Conservation (phyloP, 2,113 vertebrate species). For the Quiscalus mexicanus region DNA sequence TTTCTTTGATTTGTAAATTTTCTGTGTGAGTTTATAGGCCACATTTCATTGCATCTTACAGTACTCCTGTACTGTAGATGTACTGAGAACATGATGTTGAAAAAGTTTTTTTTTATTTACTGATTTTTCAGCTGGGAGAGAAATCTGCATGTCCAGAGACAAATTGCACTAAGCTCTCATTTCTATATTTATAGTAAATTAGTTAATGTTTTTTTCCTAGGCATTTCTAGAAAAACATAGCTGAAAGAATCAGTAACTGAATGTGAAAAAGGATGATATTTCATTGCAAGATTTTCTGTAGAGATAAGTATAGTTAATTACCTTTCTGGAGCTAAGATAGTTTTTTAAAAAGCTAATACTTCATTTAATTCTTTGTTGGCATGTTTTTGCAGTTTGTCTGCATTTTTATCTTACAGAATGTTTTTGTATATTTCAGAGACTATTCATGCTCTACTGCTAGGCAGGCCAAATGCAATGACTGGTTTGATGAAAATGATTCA, state of each 20-base stretch:
- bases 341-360: not conserved
- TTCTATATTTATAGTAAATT: not conserved
- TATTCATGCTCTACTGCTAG: not conserved
- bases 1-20: not conserved
- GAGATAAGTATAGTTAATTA: not conserved
- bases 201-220: not conserved
- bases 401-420: not conserved
- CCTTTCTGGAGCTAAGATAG: not conserved
- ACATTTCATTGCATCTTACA: not conserved
- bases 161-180: not conserved
- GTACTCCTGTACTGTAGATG: not conserved
- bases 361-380: not conserved
- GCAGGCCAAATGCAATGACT: not conserved
- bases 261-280: not conserved
- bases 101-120: not conserved
- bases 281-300: not conserved
- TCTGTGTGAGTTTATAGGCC: not conserved
- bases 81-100: not conserved
- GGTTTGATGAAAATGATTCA: slow-evolving; percentile 26
- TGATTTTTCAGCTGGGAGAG: not conserved
- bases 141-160: not conserved
- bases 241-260: not conserved
- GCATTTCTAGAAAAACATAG: not conserved
- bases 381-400: not conserved
- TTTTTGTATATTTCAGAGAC: not conserved